Base-by-base conservation (phyloP, 1,140 invertebrate species). In the Parasteatoda tepidariorum region DNA sequence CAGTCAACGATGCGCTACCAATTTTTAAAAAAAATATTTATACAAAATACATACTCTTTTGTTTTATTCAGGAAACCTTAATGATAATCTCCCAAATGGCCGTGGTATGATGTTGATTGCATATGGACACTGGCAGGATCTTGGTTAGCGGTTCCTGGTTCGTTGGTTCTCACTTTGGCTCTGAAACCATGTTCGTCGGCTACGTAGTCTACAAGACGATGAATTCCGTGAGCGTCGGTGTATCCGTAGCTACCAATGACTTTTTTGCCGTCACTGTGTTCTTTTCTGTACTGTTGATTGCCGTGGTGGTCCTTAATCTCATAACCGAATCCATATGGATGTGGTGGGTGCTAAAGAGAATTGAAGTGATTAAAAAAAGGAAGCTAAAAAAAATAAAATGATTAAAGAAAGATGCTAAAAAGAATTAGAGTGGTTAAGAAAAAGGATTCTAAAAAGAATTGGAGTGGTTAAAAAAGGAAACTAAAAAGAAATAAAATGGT, bases 131-230 rank as follows among this genome's bases (percentile, higher is more conserved):
- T 84, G 28, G 89, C 74, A n/a, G 87, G 88, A 62, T 87, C 84
- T 57, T 88, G 88, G 73, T 89, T 88, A 15, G 86, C 87, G n/a
- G 87, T 86, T 33, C 89, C 88, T 0, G 86, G 87, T 31, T 86
- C 68, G 30, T 85, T 86, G n/a, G 86, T 84, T 22, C 70, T 33
- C 0, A 84, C 73, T 54, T 84, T 75, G 2, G 83, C 83, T 33
- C 83, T 38, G 64, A 76, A 84, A 7, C 83, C 83, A 26, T 68
- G 55, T 15, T 84, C 83, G 22, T 84, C 83, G 0, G 83, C 85
- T 1, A 85, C 85, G 31, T 85, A 85, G 34, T 85, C 83, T 4
- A 85, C 83, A 2, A 67, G 67, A 15, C 85, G 66, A 18, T 67
- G 31, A 6, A 84, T 54, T 0, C 85, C 82, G 28, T 84, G 66